Evolutionary conservation across 1,140 invertebrate species (phyloP).

Genomic region (Bombus superbus): DNA sequence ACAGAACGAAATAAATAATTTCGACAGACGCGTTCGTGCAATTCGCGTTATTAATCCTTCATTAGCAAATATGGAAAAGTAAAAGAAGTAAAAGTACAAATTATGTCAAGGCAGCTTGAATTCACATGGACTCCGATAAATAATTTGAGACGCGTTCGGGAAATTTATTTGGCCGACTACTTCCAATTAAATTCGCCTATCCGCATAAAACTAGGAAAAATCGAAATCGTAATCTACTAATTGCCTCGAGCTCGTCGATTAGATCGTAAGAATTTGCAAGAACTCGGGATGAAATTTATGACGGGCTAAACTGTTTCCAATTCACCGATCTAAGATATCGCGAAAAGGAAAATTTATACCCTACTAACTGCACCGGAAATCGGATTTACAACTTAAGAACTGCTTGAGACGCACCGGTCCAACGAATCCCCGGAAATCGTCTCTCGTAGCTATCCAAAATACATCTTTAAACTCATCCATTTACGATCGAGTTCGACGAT

Average conservation of each 20-base stretch:
- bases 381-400: slow-evolving; percentile 46
- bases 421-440: slow-evolving; percentile 16
- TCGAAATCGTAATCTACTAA: slow-evolving; percentile 10
- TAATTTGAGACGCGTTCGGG: no score
- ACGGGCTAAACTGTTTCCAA: slow-evolving; percentile 16
- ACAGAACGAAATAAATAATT: no score
- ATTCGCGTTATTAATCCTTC: no score
- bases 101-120: no score
- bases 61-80: no score
- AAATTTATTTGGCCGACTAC: neutral
- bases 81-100: no score
- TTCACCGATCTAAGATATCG: slow-evolving; percentile 28
- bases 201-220: neutral
- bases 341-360: slow-evolving; percentile 34
- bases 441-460: neutral
- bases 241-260: neutral
- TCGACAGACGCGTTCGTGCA: no score
- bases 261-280: neutral
- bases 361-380: slow-evolving; percentile 20
- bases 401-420: neutral
- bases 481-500: slow-evolving; percentile 4
- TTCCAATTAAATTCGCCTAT: neutral
- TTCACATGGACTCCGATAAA: no score
- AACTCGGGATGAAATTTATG: slow-evolving; percentile 6
- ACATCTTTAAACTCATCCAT: slow-evolving; percentile 29